Evolutionary conservation across 2,797 vertebrate species (phyloP).

Genomic region (Poeciliopsis paucimaculata): DNA sequence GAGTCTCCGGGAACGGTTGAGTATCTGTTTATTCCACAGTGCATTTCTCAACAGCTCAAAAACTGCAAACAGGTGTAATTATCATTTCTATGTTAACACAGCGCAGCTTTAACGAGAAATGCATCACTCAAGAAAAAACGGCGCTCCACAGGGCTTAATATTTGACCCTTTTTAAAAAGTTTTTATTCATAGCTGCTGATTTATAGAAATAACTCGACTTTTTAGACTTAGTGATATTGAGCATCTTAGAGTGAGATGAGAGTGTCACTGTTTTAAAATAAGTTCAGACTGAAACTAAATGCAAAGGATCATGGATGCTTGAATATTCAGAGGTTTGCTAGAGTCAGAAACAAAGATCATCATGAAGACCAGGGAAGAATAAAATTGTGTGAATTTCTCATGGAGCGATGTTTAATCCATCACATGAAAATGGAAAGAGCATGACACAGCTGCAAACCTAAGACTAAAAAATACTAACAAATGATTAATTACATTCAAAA

Average conservation of each 20-base stretch:
- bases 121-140: background rate
- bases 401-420: background rate
- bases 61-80: background rate
- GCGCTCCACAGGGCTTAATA: background rate
- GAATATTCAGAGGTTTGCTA: background rate
- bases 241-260: background rate
- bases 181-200: background rate
- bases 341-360: background rate
- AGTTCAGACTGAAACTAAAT: background rate
- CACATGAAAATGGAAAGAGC: background rate
- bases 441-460: background rate
- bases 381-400: background rate
- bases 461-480: background rate
- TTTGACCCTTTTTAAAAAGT: too few relatives aligned
- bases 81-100: background rate
- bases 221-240: background rate
- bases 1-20: constrained; percentile 14
- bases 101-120: background rate
- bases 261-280: background rate
- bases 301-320: background rate
- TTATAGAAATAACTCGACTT: background rate
- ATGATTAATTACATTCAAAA: too few relatives aligned
- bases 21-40: background rate
- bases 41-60: background rate
- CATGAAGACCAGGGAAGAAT: background rate